These are phyloP conservation scores for Creontiades dilutus DNA, from an alignment of 2,888 invertebrate species.

Conservation along the genomic window DNA sequence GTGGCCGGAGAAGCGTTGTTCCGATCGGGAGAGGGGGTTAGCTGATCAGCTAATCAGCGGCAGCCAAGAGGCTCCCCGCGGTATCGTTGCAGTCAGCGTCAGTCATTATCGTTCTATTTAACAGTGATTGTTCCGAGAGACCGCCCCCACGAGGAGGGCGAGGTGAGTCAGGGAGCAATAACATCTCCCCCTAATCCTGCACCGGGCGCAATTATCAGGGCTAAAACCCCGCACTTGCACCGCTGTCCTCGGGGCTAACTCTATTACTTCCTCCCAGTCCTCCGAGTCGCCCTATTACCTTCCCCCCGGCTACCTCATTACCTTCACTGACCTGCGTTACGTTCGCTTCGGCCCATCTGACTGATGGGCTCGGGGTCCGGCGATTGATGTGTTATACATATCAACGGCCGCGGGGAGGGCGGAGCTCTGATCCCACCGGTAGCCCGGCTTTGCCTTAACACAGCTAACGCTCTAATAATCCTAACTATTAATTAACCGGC, in stretches of 20 bases:
- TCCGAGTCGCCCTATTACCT: not conserved
- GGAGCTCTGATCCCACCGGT: not conserved
- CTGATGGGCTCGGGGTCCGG: slow-evolving; percentile 53
- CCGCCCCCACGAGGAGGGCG: not conserved
- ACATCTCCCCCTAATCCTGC: slow-evolving; percentile 46
- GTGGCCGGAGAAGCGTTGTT: not conserved
- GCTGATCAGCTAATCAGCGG: slow-evolving; percentile 48
- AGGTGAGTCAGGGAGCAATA: slow-evolving; percentile 18
- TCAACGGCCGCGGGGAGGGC: not conserved
- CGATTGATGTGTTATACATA: slow-evolving; percentile 62
- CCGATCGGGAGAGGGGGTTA: not conserved
- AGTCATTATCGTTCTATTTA: slow-evolving; percentile 68
- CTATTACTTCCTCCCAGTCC: slow-evolving; percentile 8
- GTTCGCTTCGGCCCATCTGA: not conserved
- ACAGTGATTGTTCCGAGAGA: slow-evolving; percentile 63
- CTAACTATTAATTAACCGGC: slow-evolving; percentile 37
- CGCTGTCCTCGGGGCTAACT: not conserved
- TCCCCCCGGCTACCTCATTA: not conserved
- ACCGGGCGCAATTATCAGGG: slow-evolving; percentile 55
- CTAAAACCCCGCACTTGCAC: not conserved
- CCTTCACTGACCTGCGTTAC: not conserved
- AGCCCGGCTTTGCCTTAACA: slow-evolving; percentile 40
- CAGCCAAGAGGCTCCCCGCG: slow-evolving; percentile 46
- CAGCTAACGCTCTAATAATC: slow-evolving; percentile 32
- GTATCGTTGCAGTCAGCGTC: slow-evolving; percentile 61